These are phyloP conservation scores for Achroia grisella DNA, from an alignment of 1,140 invertebrate species.

Conservation along the genomic window DNA sequence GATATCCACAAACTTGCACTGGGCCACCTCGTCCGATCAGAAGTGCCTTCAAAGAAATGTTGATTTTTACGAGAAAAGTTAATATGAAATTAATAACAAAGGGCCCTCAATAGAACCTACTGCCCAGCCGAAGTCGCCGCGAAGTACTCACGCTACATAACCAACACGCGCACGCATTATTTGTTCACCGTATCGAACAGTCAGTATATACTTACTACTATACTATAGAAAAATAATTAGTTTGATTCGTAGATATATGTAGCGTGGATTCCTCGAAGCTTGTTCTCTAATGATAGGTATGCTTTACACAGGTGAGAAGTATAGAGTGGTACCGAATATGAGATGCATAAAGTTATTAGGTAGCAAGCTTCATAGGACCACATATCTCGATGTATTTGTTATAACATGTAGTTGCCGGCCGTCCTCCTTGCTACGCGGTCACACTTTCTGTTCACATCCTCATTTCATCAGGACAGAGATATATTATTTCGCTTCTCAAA, in stretches of 20 bases:
- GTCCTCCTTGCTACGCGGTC: constrained; percentile 43
- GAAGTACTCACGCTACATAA: constrained; percentile 38
- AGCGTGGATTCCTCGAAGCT: constrained; percentile 38
- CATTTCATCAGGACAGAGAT: constrained; percentile 45
- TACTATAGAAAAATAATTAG: constrained; percentile 73
- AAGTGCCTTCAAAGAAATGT: constrained; percentile 89
- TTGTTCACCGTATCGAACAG: constrained; percentile 49
- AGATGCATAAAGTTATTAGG: not conserved
- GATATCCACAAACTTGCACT: constrained; percentile 77
- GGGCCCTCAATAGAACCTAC: constrained; percentile 88
- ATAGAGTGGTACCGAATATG: not conserved
- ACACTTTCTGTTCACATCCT: constrained; percentile 62
- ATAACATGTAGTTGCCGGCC: constrained; percentile 64
- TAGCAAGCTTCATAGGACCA: constrained; percentile 25
- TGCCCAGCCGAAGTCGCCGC: constrained; percentile 79
- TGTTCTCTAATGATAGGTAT: constrained; percentile 9
- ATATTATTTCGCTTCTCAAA: constrained; percentile 50
- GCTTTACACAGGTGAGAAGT: not conserved
- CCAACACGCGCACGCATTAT: constrained; percentile 32
- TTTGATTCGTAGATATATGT: constrained; percentile 71
- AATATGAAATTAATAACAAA: constrained; percentile 81
- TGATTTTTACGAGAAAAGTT: constrained; percentile 84
- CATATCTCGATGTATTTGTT: constrained; percentile 69
- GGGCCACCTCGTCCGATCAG: constrained; percentile 91
- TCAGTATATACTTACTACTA: constrained; percentile 70